A percentile compares a stretch with the other conserved stretches of the same genome.
These are phyloP conservation scores for Spodoptera picta DNA, from an alignment of 2,888 invertebrate genomes.

Conservation along the genomic window DNA sequence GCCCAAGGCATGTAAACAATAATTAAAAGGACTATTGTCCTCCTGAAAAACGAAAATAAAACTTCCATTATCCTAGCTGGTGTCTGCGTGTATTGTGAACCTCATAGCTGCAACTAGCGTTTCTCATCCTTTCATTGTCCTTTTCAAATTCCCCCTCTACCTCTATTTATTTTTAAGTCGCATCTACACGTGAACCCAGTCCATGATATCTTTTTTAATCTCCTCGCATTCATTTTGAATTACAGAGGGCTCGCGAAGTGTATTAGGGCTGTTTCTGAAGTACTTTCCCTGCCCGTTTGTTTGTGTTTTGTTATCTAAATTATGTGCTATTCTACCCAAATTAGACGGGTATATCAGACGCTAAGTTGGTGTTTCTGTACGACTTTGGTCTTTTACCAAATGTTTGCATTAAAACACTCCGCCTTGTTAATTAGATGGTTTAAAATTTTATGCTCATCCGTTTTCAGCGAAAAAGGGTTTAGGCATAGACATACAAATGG, in stretches of 20 bases:
- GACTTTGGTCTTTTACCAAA: conserved; percentile 30
- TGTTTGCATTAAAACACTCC: conserved; percentile 23
- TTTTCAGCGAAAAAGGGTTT: conserved; percentile 25
- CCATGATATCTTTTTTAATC: conserved; percentile 65
- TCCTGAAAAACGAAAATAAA: conserved; percentile 27
- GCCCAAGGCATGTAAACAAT: conserved; percentile 26
- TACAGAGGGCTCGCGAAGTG: conserved; percentile 40
- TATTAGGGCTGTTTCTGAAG: conserved; percentile 41
- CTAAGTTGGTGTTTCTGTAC: conserved; percentile 29
- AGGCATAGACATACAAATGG: conserved; percentile 41
- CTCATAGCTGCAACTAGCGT: conserved; percentile 23
- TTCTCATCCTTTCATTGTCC: conserved; percentile 45
- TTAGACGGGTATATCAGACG: conserved; percentile 38
- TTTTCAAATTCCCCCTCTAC: conserved; percentile 54
- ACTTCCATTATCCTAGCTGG: conserved; percentile 37
- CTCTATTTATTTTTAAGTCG: conserved; percentile 47
- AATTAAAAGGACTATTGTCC: conserved; percentile 27
- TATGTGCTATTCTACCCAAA: conserved; percentile 36
- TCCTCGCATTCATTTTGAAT: conserved; percentile 56
- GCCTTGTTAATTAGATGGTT: conserved; percentile 31
- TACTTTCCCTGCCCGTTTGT: conserved; percentile 35
- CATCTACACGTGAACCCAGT: conserved; percentile 58
- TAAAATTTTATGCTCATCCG: conserved; percentile 30
- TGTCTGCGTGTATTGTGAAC: conserved; percentile 25
- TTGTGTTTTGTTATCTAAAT: conserved; percentile 56